Base-by-base conservation (phyloP, 2,113 vertebrate species). In the Chaetura pelagica region DNA sequence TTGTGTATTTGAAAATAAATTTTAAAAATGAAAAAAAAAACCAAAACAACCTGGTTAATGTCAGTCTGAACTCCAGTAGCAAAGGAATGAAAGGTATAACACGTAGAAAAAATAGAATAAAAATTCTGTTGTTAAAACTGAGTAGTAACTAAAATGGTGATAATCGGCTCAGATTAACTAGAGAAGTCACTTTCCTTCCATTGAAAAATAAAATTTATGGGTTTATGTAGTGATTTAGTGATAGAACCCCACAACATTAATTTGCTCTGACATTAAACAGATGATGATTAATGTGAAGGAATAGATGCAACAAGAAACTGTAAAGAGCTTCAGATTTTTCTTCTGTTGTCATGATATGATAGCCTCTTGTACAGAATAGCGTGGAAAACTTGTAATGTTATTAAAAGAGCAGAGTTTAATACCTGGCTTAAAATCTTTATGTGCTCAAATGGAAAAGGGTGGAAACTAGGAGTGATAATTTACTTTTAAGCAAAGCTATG, bases 241-340 rank as follows among this genome's bases (percentile, higher is more conserved):
- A 26, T 30, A 7, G 27, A 8, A 2, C 0, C 2, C 16, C 40
- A 42, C 40, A 42, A 42, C 40, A 30, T 59, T 10, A 54, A 32
- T n/a, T 75, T 91, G n/a, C 22, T 49, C 29, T 69, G 44, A 61
- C 30, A 26, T 9, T 35, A 23, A 91, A 19, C 16, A 9, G 7
- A 44, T 38, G 20, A 32, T 64, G 21, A 51, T 54, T 81, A 44
- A 44, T 30, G 3, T 63, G 49, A 73, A 77, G 46, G 68, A 58
- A 34, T 9, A 54, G 34, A 23, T 73, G 18, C 10, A 89, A 42
- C 22, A 62, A 42, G 35, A 63, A 68, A 38, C 9, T 44, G 18
- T 6, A 22, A 10, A 85, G 58, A 40, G 18, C 40, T 14, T 2
- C 12, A 23, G 29, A 10, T 54, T 59, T 55, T 64, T 74, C 17